Base-by-base conservation (phyloP, 2,113 vertebrate species). In the Pogonocichla stellata region DNA sequence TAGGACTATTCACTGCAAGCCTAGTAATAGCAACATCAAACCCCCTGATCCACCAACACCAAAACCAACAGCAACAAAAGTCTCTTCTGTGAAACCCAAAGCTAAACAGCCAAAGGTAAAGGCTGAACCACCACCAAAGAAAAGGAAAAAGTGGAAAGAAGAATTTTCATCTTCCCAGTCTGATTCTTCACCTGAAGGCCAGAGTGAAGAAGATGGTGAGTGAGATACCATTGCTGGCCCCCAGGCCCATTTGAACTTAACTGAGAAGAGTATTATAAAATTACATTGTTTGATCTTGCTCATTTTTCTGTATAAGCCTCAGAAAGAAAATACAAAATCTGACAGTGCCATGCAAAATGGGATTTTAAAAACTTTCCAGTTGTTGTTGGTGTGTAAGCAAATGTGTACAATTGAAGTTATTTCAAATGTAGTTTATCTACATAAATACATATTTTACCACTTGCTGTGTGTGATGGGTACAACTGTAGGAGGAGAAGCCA, bases 141-240 rank as follows among this genome's bases (percentile, higher is more conserved):
- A 99, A 97, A 98, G 99, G 96, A 99, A 98, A 97, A 99, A 99
- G 87, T 99, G 99, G 99, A 99, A 99, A 96, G 99, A 99, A 95
- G 99, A 98, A 84, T 99, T 99, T 90, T 98, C 98, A 10, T 97
- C 98, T 31, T 98, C 99, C 28, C 98, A 98, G 10, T 99, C 99
- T 2, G 98, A 98, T 79, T 99, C 99, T 82, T 99, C 99, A 85
- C 98, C 98, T 65, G 99, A 99, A 88, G 98, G 98, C 64, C 98
- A 97, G 57, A 99, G 97, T 85, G 98, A 99, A 60, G 98, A 99
- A 60, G 99, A 99, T 89, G 99, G 98, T 99, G 91, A 98, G 98
- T 48, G 1, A 47, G 51, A 64, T 34, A 14, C 11, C 48, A 1
- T 11, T 87, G 74, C 66, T 92, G 89, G 22, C 62, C 29, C 19